Percentiles rank a stretch among this genome's conserved stretches.
phyloP scores from a whole-genome alignment of 2,797 vertebrate species.

The Cheracebus regulus region DNA sequence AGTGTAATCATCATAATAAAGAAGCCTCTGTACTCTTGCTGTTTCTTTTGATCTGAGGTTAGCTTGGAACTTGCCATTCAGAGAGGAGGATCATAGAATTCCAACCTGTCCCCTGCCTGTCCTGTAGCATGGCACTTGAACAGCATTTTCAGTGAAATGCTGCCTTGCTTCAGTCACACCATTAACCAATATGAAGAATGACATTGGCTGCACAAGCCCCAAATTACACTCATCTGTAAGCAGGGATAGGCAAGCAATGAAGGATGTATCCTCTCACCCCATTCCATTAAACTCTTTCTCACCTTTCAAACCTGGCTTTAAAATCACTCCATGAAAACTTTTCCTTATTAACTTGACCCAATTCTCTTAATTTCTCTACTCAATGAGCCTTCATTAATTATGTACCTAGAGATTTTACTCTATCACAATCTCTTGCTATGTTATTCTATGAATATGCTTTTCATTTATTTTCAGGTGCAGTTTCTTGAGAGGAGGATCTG shows the following conservation, averaged over 20 bases:
- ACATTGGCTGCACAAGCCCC: neutral
- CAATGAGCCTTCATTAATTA: constrained; percentile 67
- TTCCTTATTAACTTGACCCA: constrained; percentile 63
- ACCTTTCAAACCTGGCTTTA: constrained; percentile 45
- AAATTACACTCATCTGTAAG: neutral
- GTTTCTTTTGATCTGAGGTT: neutral
- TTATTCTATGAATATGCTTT: constrained; percentile 35
- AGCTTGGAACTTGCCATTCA: neutral
- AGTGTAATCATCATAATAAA: neutral
- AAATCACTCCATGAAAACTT: constrained; percentile 31
- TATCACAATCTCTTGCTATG: neutral
- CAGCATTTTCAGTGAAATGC: neutral
- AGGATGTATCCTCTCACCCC: neutral
- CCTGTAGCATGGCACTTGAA: neutral
- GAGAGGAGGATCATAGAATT: neutral
- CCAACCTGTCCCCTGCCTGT: neutral
- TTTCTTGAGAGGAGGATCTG: constrained; percentile 37
- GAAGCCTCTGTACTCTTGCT: neutral
- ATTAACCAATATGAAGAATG: neutral
- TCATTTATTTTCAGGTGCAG: constrained; percentile 8
- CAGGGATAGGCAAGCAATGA: neutral
- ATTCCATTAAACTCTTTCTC: neutral
- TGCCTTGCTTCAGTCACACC: neutral
- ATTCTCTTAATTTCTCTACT: constrained; percentile 53
- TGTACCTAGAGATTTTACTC: constrained; percentile 46